Percentiles rank a stretch among this genome's conserved stretches.
Evolutionary conservation across 2,888 invertebrate species (phyloP).

Genomic region (Iphiclides podalirius): DNA sequence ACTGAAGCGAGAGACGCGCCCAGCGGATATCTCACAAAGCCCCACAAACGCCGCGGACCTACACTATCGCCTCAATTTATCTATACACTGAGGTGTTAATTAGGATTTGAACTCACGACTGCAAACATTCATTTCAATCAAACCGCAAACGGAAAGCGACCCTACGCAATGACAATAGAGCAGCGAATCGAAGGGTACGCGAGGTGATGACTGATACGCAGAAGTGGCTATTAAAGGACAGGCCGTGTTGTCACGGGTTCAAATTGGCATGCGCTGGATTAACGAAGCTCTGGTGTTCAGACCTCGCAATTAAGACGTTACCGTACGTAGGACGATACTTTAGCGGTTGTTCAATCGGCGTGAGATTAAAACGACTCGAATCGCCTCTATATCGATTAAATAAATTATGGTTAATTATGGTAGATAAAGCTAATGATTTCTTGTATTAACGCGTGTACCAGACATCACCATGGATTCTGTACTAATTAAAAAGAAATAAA

Average conservation of each 20-base stretch:
- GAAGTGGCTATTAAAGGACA: conserved; percentile 66
- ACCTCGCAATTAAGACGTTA: conserved; percentile 61
- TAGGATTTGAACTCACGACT: conserved; percentile 76
- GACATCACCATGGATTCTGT: too few relatives aligned
- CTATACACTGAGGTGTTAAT: conserved; percentile 74
- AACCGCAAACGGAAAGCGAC: conserved; percentile 33
- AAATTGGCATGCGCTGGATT: conserved; percentile 64
- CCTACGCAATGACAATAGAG: conserved; percentile 30
- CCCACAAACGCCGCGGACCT: conserved; percentile 49
- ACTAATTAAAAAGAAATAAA: too few relatives aligned
- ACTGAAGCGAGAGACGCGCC: conserved; percentile 29
- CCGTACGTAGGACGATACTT: neutral
- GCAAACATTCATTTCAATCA: conserved; percentile 47
- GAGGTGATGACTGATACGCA: conserved; percentile 64
- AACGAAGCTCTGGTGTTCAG: conserved; percentile 53
- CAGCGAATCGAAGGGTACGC: conserved; percentile 26
- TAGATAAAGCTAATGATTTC: too few relatives aligned
- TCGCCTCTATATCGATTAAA: too few relatives aligned
- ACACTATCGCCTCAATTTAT: conserved; percentile 73
- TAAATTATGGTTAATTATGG: too few relatives aligned
- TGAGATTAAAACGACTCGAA: too few relatives aligned
- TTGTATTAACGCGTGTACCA: too few relatives aligned
- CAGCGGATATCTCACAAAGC: too few relatives aligned
- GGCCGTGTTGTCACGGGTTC: conserved; percentile 64
- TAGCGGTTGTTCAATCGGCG: neutral